Evolutionary conservation across 2,113 vertebrate species (phyloP), one percentile per base, ranked within the genome.

Genomic region (Brachirus orientalis): DNA sequence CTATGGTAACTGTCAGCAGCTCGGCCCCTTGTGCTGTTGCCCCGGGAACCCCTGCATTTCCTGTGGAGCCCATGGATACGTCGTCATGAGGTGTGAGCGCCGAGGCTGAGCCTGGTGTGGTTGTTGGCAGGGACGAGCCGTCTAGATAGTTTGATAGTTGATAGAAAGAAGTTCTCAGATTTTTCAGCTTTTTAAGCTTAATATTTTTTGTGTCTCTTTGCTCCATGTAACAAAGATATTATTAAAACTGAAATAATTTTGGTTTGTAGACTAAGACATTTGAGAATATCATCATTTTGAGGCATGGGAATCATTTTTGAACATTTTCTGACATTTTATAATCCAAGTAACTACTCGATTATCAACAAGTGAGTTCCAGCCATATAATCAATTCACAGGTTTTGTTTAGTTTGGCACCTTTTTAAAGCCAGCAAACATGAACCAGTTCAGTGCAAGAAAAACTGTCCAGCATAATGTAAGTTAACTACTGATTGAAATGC

Each of bases 1-100:
- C 97, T 95, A 99, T 98, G 84, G 95, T 97, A 91, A 99, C 95
- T 68, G 96, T 99, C 90, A 98, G 94, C 86, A 99, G 95, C 94
- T 99, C 98, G 87, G 95, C 94, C 89, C 63, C 84, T 61, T 84
- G 86, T 17, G 58, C 74, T 14, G 90, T 75, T 35, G 66, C 78
- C 33, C 86, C 89, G 0, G 83, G 69, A 8, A 81, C 85, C 16
- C 95, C 95, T 8, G 94, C 94, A 68, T 95, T 94, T 75, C 96
- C 97, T 6, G 96, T 96, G 37, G 97, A 98, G 75, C 96, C 96
- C 97, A 98, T 96, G 79, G 97, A 98, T 79, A 98, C 91, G 72
- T 99, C 97, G 3, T 98, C 96, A 64, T 98, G 97, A 68, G 94
- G 89, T 0, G 84, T 97, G 94, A 88, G 94, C 4, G 80, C 73